Base-by-base conservation (phyloP, 2,113 vertebrate species). In the Laterallus jamaicensis region DNA sequence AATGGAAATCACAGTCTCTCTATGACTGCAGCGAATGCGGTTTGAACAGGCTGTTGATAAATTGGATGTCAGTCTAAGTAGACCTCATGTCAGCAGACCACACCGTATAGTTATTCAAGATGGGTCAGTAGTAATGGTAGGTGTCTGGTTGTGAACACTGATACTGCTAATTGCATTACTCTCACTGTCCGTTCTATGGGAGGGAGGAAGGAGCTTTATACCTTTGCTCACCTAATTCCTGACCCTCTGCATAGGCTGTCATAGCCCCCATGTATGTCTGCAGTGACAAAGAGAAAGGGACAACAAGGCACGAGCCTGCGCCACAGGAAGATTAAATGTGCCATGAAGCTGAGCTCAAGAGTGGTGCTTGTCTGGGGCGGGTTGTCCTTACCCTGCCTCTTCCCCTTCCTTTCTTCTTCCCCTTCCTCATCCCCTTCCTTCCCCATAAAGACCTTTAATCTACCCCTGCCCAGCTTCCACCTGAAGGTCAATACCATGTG, bases 401-500 rank as follows among this genome's bases (percentile, higher is more conserved):
- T 40, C 35, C n/a, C 37, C 14, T 25, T 62, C n/a, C n/a, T 22
- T 31, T 35, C 26, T 29, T 22, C 29, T 18, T 59, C 39, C 24
- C 29, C 6, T 58, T 47, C 29, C 50, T 14, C 8, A 29, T 40
- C 24, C n/a, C 17, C 15, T 37, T 63, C 35, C 35, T 49, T 49
- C 49, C 6, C 49, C 49, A 22, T 20, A 13, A 86, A 54, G 32
- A 32, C 13, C 52, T 39, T 59, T 73, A 22, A 14, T 26, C 18
- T 49, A 25, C 29, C 21, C 5, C 29, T 47, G 26, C 28, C 42
- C 39, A 39, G 10, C 13, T 62, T 62, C 35, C 66, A 64, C 24
- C 12, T 0, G 0, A 73, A 74, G 15, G 44, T 86, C 62, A 69
- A 31, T 6, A 35, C 6, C 56, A 35, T 2, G 1, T 29, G 20